Conservation (phyloP, 2,888 invertebrate genomes). For the Disparrhopalites patrizii region DNA sequence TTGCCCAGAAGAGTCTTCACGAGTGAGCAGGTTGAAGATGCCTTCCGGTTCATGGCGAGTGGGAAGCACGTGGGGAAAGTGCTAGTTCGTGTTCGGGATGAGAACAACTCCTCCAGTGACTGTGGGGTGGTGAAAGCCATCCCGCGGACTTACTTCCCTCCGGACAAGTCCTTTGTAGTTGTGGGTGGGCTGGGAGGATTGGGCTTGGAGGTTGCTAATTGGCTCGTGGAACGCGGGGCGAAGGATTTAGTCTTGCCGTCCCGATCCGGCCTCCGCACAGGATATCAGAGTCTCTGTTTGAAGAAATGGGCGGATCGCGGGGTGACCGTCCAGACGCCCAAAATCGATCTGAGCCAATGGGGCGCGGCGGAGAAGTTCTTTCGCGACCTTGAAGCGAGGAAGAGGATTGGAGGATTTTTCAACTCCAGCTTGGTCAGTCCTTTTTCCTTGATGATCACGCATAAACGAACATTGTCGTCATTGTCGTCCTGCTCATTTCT, state of each 20-base stretch:
- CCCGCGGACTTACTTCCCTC: slow-evolving; percentile 58
- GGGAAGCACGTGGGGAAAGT: slow-evolving; percentile 82
- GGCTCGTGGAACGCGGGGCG: slow-evolving; percentile 26
- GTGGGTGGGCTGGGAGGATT: slow-evolving; percentile 55
- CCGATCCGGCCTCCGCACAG: slow-evolving; percentile 27
- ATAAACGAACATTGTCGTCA: background rate
- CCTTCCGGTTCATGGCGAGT: slow-evolving; percentile 67
- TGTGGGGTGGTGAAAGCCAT: slow-evolving; percentile 52
- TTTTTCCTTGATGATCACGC: background rate
- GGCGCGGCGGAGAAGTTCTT: slow-evolving; percentile 11
- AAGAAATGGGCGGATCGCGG: slow-evolving; percentile 18
- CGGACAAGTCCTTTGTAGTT: slow-evolving; percentile 55
- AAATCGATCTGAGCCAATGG: slow-evolving; percentile 15
- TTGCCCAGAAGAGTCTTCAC: slow-evolving; percentile 63
- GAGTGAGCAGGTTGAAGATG: slow-evolving; percentile 64
- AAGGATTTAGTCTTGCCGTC: slow-evolving; percentile 24
- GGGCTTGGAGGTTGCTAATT: slow-evolving; percentile 29
- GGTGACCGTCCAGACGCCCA: slow-evolving; percentile 1
- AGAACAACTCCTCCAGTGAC: slow-evolving; percentile 35
- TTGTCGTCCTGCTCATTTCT: background rate
- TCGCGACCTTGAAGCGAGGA: slow-evolving; percentile 58
- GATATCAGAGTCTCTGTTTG: slow-evolving; percentile 25
- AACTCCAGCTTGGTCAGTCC: slow-evolving; percentile 66
- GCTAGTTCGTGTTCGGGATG: slow-evolving; percentile 54
- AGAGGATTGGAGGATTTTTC: slow-evolving; percentile 78